phyloP scores from a whole-genome alignment of 2,888 invertebrate species.

The Papilio elwesi region DNA sequence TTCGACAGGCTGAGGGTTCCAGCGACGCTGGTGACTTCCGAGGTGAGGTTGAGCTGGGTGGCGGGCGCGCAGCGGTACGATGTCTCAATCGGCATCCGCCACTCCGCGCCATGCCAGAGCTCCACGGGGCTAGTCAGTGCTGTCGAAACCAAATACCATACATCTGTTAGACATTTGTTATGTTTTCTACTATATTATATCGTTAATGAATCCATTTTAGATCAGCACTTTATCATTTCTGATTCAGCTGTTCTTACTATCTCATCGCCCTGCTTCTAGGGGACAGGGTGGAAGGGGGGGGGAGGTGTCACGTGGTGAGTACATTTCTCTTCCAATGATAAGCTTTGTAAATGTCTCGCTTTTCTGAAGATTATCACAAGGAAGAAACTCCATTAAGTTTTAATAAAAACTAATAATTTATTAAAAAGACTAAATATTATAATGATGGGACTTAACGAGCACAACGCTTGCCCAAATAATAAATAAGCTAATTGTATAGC shows the following conservation, averaged over 20 bases:
- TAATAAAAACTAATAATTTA: not conserved
- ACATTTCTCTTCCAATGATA: no score
- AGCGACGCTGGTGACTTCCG: slow-evolving; percentile 53
- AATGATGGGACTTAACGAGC: not conserved
- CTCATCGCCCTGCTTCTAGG: no score
- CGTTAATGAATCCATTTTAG: no score
- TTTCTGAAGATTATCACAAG: not conserved
- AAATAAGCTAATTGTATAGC: slow-evolving; percentile 3
- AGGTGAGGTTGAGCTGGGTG: slow-evolving; percentile 84
- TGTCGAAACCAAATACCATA: slow-evolving; percentile 16
- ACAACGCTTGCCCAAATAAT: not conserved
- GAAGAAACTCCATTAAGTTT: not conserved
- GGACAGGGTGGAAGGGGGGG: no score
- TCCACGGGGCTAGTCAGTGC: slow-evolving; percentile 54
- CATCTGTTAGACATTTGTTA: not conserved
- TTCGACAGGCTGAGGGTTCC: slow-evolving; percentile 84
- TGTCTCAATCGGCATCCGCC: slow-evolving; percentile 85
- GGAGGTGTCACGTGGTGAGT: no score
- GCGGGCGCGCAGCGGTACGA: slow-evolving; percentile 89
- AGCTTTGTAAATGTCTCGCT: not conserved
- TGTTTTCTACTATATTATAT: not conserved
- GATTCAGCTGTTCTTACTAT: no score
- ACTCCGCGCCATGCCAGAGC: slow-evolving; percentile 81
- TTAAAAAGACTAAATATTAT: no score
- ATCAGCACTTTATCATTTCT: no score